phyloP scores from a whole-genome alignment of 2,797 vertebrate species.

The Tokudaia tokunoshimensis region DNA sequence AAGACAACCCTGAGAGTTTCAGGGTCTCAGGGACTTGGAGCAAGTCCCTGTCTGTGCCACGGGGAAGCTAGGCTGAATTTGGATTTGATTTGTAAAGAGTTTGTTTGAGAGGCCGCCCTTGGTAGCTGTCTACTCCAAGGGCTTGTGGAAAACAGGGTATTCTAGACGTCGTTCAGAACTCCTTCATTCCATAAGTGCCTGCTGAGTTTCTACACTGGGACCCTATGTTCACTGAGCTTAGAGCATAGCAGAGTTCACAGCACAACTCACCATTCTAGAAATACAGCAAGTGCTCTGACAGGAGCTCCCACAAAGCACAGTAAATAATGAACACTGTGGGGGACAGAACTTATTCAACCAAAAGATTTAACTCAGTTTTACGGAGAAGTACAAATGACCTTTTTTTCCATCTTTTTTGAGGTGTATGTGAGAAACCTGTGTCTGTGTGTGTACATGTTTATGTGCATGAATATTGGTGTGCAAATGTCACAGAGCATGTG shows the following conservation, averaged over 20 bases:
- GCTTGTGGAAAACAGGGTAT: background rate
- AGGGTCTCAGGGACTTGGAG: background rate
- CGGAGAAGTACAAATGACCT: conserved; percentile 7
- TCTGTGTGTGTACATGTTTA: background rate
- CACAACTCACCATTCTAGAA: background rate
- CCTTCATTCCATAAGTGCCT: background rate
- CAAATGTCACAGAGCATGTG: no score
- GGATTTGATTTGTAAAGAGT: background rate
- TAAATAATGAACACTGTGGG: background rate
- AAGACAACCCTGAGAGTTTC: background rate
- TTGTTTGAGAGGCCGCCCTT: background rate
- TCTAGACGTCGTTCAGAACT: background rate
- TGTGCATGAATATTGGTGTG: background rate
- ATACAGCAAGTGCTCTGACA: background rate
- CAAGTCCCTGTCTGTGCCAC: background rate
- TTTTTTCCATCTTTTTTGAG: background rate
- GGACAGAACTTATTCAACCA: background rate
- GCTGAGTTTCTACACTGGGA: background rate
- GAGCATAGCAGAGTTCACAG: background rate
- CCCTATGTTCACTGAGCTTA: background rate
- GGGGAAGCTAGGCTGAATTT: background rate
- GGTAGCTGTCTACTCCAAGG: background rate
- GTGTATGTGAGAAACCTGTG: no score
- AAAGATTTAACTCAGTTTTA: conserved; percentile 28
- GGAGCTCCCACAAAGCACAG: background rate